Evolutionary conservation across 2,113 vertebrate species (phyloP).

Genomic region (Atlantisia rogersi): DNA sequence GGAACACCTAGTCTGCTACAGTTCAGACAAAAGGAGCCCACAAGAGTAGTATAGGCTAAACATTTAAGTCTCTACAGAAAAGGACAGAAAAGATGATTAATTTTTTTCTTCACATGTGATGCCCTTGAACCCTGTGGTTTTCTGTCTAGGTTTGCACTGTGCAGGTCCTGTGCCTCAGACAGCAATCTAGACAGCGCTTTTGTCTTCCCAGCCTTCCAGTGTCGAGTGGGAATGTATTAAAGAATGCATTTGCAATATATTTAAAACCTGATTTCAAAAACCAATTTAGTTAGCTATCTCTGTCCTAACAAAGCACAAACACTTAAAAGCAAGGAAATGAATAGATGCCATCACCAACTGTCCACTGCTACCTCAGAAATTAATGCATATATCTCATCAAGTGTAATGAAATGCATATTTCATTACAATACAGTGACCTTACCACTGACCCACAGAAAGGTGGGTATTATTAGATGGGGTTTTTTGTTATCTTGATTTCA

Average conservation of each 20-base stretch:
- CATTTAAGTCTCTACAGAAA: not conserved
- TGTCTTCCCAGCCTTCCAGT: not conserved
- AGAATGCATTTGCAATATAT: not conserved
- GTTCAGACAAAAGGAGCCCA: not conserved
- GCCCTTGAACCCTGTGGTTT: not conserved
- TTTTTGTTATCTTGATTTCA: not conserved
- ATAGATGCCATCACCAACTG: not conserved
- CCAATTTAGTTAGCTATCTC: constrained; percentile 24
- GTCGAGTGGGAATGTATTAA: not conserved
- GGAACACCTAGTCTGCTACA: not conserved
- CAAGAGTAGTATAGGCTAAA: not conserved
- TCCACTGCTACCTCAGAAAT: constrained; percentile 2
- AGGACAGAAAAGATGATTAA: not conserved
- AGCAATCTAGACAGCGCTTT: not conserved
- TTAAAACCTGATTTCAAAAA: not conserved
- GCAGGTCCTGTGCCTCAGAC: not conserved
- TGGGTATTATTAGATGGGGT: not conserved
- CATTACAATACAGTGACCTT: not conserved
- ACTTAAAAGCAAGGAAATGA: constrained; percentile 40
- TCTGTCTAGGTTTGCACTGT: not conserved
- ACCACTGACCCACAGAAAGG: not conserved
- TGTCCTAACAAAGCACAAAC: constrained; percentile 9
- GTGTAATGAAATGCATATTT: constrained; percentile 23
- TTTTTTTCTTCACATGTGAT: not conserved
- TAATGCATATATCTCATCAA: constrained; percentile 12